Percentiles rank a stretch among this genome's conserved stretches.
phyloP scores from a whole-genome alignment of 1,140 invertebrate genomes.

The Thalassaphorura encarpata region DNA sequence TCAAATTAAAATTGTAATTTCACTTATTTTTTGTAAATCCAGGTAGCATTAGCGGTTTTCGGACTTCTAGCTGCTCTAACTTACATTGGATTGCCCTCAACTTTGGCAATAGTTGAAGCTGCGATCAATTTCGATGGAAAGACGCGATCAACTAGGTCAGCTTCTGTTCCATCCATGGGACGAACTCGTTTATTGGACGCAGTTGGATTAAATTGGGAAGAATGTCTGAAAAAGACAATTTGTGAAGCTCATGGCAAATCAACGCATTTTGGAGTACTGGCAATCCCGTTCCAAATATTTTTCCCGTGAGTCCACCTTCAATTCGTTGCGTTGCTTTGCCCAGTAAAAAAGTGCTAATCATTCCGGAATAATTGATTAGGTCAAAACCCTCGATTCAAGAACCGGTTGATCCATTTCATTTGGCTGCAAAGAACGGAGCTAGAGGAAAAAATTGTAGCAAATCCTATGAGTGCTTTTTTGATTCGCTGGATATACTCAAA shows the following conservation, averaged over 20 bases:
- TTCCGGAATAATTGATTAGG: not conserved
- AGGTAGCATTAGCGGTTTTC: no score
- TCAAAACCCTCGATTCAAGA: not conserved
- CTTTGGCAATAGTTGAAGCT: no score
- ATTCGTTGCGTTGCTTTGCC: not conserved
- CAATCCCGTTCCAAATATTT: slow-evolving; percentile 20
- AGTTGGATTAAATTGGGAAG: slow-evolving; percentile 22
- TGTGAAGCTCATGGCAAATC: slow-evolving; percentile 21
- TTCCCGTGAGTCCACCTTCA: slow-evolving; percentile 16
- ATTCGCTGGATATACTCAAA: slow-evolving; percentile 23
- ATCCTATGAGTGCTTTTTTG: slow-evolving; percentile 23
- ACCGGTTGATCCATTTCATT: slow-evolving; percentile 8
- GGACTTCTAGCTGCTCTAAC: no score
- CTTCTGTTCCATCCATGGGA: no score
- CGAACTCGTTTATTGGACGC: no score
- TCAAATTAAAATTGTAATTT: no score
- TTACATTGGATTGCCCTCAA: no score
- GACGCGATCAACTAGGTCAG: no score
- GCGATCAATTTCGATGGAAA: no score
- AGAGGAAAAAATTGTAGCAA: slow-evolving; percentile 12
- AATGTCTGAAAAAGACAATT: slow-evolving; percentile 26
- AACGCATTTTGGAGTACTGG: slow-evolving; percentile 16
- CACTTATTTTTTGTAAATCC: no score
- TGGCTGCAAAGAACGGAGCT: slow-evolving; percentile 11
- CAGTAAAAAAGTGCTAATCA: not conserved